phyloP scores from a whole-genome alignment of 1,140 invertebrate genomes.

The Cecropterus lyciades region DNA sequence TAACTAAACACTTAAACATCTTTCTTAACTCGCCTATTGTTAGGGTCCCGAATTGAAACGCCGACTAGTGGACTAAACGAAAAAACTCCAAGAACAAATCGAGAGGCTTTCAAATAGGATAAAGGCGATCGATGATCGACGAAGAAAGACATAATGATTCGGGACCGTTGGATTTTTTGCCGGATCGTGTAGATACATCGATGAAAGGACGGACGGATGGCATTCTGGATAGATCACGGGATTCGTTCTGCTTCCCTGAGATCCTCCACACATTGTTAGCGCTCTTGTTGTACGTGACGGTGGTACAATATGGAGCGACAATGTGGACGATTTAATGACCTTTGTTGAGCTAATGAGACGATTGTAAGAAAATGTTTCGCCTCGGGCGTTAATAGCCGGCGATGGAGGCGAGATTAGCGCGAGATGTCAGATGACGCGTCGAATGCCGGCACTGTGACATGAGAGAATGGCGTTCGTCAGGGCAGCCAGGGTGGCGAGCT shows the following conservation, averaged over 20 bases:
- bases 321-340: constrained; percentile 66
- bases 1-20: constrained; percentile 83
- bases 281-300: constrained; percentile 74
- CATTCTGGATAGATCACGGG: constrained; percentile 66
- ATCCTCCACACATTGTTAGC: constrained; percentile 79
- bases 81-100: constrained; percentile 78
- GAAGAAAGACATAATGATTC: constrained; percentile 80
- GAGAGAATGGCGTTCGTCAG: constrained; percentile 60
- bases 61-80: constrained; percentile 64
- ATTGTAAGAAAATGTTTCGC: constrained; percentile 69
- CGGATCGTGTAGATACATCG: constrained; percentile 55
- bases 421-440: constrained; percentile 48
- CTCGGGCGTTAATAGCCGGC: constrained; percentile 60
- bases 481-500: constrained; percentile 65
- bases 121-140: constrained; percentile 82
- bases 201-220: constrained; percentile 65
- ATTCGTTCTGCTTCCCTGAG: constrained; percentile 80
- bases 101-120: constrained; percentile 82
- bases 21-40: constrained; percentile 82
- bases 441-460: constrained; percentile 50
- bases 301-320: constrained; percentile 57
- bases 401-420: constrained; percentile 68
- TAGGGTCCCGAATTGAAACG: constrained; percentile 70
- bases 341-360: constrained; percentile 75
- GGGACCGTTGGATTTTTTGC: constrained; percentile 72